phyloP scores from a whole-genome alignment of 1,140 invertebrate species.

The Drosophila bocqueti region DNA sequence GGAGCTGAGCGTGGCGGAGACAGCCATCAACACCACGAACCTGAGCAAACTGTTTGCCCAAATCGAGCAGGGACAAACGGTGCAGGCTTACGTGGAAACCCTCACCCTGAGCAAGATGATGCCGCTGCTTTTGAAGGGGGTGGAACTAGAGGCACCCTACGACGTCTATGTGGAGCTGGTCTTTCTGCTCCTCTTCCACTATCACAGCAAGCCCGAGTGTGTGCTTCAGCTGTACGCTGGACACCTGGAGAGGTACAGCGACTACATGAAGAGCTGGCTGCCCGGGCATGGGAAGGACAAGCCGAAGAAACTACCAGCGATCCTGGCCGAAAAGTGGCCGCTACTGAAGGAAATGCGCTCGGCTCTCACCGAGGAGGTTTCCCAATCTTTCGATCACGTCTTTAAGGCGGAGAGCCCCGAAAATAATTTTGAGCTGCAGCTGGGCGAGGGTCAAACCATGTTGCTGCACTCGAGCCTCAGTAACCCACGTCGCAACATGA shows the following conservation, averaged over 20 bases:
- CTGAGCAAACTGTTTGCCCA: slow-evolving; percentile 69
- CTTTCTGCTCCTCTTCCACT: slow-evolving; percentile 74
- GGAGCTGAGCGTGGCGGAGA: slow-evolving; percentile 23
- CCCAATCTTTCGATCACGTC: slow-evolving; percentile 40
- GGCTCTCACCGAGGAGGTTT: not conserved
- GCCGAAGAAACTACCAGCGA: slow-evolving; percentile 20
- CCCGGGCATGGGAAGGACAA: not conserved
- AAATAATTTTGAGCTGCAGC: slow-evolving; percentile 53
- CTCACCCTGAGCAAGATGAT: slow-evolving; percentile 73
- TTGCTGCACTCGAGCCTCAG: slow-evolving; percentile 45
- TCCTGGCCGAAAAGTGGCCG: slow-evolving; percentile 41
- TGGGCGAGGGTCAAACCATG: slow-evolving; percentile 54
- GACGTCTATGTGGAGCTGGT: slow-evolving; percentile 75
- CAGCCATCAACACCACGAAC: slow-evolving; percentile 52
- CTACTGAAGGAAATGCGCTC: slow-evolving; percentile 44
- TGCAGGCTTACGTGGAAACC: slow-evolving; percentile 78
- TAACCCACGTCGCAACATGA: slow-evolving; percentile 65
- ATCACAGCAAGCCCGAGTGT: slow-evolving; percentile 67
- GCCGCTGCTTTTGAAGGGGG: slow-evolving; percentile 71
- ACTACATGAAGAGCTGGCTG: slow-evolving; percentile 69
- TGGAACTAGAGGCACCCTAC: slow-evolving; percentile 54
- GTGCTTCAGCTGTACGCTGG: slow-evolving; percentile 59
- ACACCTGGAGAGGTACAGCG: slow-evolving; percentile 31
- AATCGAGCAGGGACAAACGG: slow-evolving; percentile 75
- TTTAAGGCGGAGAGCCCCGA: slow-evolving; percentile 36